These are phyloP conservation scores for Amblyteles armatorius DNA, from an alignment of 2,888 invertebrate species.

Conservation along the genomic window DNA sequence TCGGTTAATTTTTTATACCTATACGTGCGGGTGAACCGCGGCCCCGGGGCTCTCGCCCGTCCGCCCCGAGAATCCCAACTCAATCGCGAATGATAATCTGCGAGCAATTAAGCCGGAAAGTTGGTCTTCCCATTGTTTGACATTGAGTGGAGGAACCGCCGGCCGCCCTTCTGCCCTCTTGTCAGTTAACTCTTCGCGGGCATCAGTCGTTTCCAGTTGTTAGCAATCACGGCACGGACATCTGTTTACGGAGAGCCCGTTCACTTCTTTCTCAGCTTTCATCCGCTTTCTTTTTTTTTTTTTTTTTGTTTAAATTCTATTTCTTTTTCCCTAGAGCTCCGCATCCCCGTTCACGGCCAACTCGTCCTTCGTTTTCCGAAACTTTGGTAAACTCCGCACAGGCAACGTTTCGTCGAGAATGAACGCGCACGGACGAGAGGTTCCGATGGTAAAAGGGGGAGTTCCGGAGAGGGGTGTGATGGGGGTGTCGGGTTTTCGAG, in stretches of 20 bases:
- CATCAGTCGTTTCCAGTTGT: constrained; percentile 59
- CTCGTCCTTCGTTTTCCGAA: constrained; percentile 62
- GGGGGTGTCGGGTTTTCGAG: constrained; percentile 21
- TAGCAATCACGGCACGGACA: constrained; percentile 66
- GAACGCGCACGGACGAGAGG: constrained; percentile 37
- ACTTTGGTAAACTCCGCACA: constrained; percentile 58
- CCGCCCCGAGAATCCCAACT: constrained; percentile 45
- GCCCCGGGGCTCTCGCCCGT: neutral
- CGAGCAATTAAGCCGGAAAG: constrained; percentile 69
- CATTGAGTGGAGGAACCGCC: constrained; percentile 50
- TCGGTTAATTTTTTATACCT: neutral
- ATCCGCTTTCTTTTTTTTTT: constrained; percentile 32
- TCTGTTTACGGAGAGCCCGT: constrained; percentile 66
- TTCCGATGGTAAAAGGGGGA: constrained; percentile 46
- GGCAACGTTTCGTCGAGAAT: constrained; percentile 56
- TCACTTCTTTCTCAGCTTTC: constrained; percentile 59
- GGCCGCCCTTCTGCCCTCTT: constrained; percentile 39
- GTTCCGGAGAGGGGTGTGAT: neutral
- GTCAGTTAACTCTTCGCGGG: constrained; percentile 50
- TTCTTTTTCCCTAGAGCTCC: constrained; percentile 14
- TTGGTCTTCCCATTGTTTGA: constrained; percentile 60
- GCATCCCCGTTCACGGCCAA: constrained; percentile 23
- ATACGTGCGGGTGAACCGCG: neutral
- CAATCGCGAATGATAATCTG: constrained; percentile 66
- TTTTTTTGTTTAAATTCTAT: constrained; percentile 34